phyloP scores from a whole-genome alignment of 2,888 invertebrate genomes.

The Tetanocera ferruginea region DNA sequence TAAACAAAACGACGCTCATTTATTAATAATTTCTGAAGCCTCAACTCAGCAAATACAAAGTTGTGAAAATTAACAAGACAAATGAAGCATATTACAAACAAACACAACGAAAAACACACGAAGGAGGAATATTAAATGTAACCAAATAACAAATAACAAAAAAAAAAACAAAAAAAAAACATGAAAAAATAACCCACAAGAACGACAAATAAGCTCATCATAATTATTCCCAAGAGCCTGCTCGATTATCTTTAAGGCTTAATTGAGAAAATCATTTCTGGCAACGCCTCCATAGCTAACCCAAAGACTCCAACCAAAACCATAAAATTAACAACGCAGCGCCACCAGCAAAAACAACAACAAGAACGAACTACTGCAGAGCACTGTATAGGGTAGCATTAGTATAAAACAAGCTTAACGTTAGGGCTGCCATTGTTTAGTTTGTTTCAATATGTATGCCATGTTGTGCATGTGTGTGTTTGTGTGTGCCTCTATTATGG shows the following conservation, averaged over 20 bases:
- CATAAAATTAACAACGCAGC: not conserved
- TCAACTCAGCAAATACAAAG: slow-evolving; percentile 19
- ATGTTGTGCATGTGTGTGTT: not conserved
- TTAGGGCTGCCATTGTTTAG: not conserved
- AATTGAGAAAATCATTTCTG: slow-evolving; percentile 48
- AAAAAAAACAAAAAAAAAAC: slow-evolving; percentile 47
- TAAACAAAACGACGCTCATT: slow-evolving; percentile 29
- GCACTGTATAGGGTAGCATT: not conserved
- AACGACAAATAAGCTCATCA: slow-evolving; percentile 46
- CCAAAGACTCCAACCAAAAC: not conserved
- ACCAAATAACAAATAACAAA: slow-evolving; percentile 45
- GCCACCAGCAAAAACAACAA: not conserved
- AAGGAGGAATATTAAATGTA: slow-evolving; percentile 31
- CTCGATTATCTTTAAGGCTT: slow-evolving; percentile 65
- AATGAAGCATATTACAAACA: slow-evolving; percentile 26
- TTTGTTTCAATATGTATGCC: not conserved
- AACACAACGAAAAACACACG: not conserved
- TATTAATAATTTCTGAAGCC: slow-evolving; percentile 25
- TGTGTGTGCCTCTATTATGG: not conserved
- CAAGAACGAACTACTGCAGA: not conserved
- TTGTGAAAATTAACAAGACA: slow-evolving; percentile 27
- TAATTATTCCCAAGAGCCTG: slow-evolving; percentile 67
- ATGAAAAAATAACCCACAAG: slow-evolving; percentile 51
- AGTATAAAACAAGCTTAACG: not conserved
- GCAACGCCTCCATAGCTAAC: slow-evolving; percentile 15